These are phyloP conservation scores for Muscicapa adusta DNA, from an alignment of 2,113 vertebrate genomes.

Conservation along the genomic window DNA sequence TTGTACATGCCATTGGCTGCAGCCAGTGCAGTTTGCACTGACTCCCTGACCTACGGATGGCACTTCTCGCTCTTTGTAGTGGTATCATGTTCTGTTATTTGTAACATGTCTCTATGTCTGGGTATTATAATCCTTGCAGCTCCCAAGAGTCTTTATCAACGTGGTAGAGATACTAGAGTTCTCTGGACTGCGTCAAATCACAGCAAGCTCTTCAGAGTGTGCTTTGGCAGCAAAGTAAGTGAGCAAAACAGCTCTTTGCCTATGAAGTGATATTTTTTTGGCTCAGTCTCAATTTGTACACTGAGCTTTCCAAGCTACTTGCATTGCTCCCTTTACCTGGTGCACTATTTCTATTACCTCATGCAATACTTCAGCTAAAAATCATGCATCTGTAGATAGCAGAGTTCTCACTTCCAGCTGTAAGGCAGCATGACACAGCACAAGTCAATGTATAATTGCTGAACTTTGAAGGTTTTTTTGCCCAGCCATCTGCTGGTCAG, in stretches of 20 bases:
- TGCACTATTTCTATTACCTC: background rate
- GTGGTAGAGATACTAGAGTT: slow-evolving; percentile 83
- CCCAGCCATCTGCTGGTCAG: background rate
- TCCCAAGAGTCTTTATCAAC: slow-evolving; percentile 85
- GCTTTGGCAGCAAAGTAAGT: slow-evolving; percentile 73
- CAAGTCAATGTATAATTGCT: background rate
- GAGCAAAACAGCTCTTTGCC: background rate
- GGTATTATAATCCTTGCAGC: slow-evolving; percentile 69
- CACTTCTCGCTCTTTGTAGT: slow-evolving; percentile 24
- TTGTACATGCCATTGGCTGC: background rate
- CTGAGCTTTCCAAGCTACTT: background rate
- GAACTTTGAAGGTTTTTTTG: background rate
- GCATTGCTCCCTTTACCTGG: background rate
- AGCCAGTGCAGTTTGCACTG: background rate
- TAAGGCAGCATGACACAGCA: background rate
- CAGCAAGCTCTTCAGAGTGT: slow-evolving; percentile 70
- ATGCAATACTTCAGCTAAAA: background rate
- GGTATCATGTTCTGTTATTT: slow-evolving; percentile 29
- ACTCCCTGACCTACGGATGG: background rate
- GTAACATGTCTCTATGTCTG: background rate
- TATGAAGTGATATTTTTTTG: background rate
- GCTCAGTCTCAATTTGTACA: background rate
- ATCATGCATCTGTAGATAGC: background rate
- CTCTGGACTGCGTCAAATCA: slow-evolving; percentile 73
- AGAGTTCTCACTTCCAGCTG: background rate